phyloP scores from a whole-genome alignment of 2,888 invertebrate species.

The Thymelicus lineola region DNA sequence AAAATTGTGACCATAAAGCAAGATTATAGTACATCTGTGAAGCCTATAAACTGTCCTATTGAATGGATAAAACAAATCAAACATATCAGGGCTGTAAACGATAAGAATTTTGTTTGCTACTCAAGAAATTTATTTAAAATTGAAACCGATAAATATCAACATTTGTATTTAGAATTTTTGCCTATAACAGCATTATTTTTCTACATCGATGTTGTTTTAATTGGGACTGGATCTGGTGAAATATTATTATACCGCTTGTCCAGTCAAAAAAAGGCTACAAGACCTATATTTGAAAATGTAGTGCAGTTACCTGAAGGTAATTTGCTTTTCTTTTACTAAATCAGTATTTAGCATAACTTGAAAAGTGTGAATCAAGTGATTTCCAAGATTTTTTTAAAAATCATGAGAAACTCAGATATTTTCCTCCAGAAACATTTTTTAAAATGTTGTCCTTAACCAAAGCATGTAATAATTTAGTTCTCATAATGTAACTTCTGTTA shows the following conservation, averaged over 20 bases:
- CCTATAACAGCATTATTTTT: constrained; percentile 71
- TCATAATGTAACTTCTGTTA: no score
- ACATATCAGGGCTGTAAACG: constrained; percentile 62
- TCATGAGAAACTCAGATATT: no score
- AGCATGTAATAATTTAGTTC: no score
- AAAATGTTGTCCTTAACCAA: no score
- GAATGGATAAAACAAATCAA: constrained; percentile 71
- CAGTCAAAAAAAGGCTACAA: constrained; percentile 57
- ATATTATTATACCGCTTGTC: constrained; percentile 68
- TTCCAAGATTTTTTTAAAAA: no score
- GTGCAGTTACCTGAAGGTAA: constrained; percentile 59
- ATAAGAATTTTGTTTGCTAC: constrained; percentile 70
- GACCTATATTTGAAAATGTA: constrained; percentile 64
- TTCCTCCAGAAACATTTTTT: no score
- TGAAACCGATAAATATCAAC: constrained; percentile 64
- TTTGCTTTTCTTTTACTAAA: neutral
- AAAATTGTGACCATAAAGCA: constrained; percentile 60
- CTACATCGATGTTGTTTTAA: constrained; percentile 67
- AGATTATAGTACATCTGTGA: constrained; percentile 48
- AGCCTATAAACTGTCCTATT: constrained; percentile 58
- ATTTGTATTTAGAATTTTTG: constrained; percentile 72
- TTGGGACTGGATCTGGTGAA: constrained; percentile 64
- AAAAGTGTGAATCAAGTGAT: no score
- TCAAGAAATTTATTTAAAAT: constrained; percentile 71
- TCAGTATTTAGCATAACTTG: neutral